phyloP scores from a whole-genome alignment of 2,888 invertebrate genomes.

The Patella ulyssiponensis region DNA sequence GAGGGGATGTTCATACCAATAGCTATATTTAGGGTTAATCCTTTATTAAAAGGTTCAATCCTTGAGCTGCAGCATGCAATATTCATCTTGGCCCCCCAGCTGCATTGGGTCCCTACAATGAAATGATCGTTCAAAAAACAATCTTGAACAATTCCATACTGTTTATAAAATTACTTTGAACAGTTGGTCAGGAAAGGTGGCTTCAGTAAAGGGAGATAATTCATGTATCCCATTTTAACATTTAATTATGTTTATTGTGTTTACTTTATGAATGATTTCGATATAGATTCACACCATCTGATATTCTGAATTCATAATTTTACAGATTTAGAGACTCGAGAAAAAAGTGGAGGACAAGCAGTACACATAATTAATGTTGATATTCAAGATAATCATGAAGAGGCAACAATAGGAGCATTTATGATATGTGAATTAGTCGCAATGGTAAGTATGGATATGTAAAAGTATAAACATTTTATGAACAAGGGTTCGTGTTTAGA shows the following conservation, averaged over 20 bases:
- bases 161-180: no score
- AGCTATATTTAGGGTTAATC: no score
- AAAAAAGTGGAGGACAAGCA: constrained; percentile 83
- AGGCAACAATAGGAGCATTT: constrained; percentile 98
- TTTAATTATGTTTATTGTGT: background rate
- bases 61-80: no score
- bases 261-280: background rate
- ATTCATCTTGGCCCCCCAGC: no score
- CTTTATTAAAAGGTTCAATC: no score
- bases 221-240: background rate
- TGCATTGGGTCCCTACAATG: no score
- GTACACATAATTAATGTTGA: constrained; percentile 98
- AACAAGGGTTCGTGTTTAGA: no score
- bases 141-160: no score
- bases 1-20: no score
- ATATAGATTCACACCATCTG: background rate
- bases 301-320: constrained; percentile 9
- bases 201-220: background rate
- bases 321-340: constrained; percentile 78
- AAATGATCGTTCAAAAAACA: no score
- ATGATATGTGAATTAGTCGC: constrained; percentile 95
- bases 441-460: constrained; percentile 77
- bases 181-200: no score
- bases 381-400: constrained; percentile 99
- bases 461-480: no score